Percentiles rank a stretch among this genome's conserved stretches.
These are phyloP conservation scores for Notiomystis cincta DNA, from an alignment of 2,113 vertebrate species.

Conservation along the genomic window DNA sequence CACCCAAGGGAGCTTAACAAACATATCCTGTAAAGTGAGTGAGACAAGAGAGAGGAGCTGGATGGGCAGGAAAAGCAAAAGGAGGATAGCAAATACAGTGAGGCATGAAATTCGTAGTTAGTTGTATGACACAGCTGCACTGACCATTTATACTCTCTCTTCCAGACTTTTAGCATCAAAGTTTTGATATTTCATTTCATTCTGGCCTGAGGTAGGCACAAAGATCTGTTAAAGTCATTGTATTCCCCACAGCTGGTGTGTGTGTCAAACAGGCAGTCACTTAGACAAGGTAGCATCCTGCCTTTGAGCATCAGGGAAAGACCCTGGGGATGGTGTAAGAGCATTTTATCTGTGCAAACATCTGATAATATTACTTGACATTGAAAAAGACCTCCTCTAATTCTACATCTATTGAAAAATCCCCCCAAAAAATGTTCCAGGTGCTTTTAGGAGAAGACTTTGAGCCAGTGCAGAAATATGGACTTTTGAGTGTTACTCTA, in stretches of 20 bases:
- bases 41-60: neutral
- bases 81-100: neutral
- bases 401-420: neutral
- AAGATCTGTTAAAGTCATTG: neutral
- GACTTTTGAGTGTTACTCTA: fast-evolving
- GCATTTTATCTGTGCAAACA: neutral
- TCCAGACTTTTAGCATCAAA: neutral
- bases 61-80: neutral
- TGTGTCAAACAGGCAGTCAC: neutral
- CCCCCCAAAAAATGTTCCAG: neutral
- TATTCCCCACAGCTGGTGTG: neutral
- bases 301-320: neutral
- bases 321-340: neutral
- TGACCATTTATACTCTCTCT: neutral
- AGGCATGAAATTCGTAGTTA: neutral
- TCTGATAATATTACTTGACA: neutral
- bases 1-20: neutral
- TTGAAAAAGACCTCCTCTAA: neutral
- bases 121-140: neutral
- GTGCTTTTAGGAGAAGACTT: neutral
- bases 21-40: neutral
- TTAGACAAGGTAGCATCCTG: neutral
- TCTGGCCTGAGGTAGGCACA: neutral
- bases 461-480: neutral
- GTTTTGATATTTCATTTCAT: neutral